Conservation (phyloP, 2,113 vertebrate species). For the Balaeniceps rex region DNA sequence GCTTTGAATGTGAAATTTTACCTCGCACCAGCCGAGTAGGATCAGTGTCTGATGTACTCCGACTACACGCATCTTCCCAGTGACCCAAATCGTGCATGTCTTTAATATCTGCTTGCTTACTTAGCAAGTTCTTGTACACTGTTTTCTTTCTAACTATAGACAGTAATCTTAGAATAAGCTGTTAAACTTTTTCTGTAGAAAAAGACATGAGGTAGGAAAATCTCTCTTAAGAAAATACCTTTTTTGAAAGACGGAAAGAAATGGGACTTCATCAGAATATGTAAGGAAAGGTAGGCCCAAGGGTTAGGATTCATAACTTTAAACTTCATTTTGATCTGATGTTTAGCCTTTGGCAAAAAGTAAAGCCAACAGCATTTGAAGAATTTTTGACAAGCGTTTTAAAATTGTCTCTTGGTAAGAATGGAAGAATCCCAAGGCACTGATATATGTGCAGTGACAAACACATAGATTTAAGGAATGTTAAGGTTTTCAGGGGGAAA, state of each 20-base stretch:
- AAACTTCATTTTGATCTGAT: background rate
- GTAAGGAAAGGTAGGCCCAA: background rate
- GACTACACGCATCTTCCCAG: background rate
- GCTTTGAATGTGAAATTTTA: background rate
- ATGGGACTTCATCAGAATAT: background rate
- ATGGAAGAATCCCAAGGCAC: background rate
- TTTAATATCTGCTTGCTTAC: background rate
- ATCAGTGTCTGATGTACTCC: background rate
- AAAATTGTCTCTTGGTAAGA: background rate
- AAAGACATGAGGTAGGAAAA: background rate
- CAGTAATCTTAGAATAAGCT: background rate
- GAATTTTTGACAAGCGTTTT: background rate
- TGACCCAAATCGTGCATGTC: background rate
- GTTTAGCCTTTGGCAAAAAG: background rate
- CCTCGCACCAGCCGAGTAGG: fast-evolving
- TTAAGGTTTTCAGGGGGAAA: background rate
- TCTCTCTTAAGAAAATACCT: background rate
- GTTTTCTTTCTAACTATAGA: background rate
- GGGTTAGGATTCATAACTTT: background rate
- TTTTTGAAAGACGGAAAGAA: background rate
- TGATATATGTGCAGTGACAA: background rate
- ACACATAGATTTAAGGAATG: background rate
- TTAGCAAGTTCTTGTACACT: background rate
- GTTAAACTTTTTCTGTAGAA: background rate
- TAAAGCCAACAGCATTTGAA: background rate